These are phyloP conservation scores for Oasisia sp. DNA, from an alignment of 2,888 invertebrate genomes.

Conservation along the genomic window DNA sequence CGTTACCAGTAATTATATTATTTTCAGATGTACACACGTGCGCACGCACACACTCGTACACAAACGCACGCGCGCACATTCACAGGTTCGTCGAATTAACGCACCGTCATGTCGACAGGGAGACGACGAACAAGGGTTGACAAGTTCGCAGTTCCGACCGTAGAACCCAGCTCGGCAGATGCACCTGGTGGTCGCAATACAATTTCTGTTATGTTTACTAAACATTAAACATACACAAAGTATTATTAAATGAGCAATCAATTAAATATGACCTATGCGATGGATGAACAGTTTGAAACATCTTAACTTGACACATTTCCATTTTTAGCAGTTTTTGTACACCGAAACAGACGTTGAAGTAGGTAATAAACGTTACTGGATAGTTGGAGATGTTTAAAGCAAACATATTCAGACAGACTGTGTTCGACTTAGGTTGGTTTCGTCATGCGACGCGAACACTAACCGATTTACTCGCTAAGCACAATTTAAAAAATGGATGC, in stretches of 20 bases:
- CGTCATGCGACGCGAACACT: too few relatives aligned
- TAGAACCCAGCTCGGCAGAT: constrained; percentile 30
- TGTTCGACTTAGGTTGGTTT: too few relatives aligned
- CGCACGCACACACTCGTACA: background rate
- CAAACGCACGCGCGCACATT: background rate
- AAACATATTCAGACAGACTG: too few relatives aligned
- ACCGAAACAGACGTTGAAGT: background rate
- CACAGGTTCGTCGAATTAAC: background rate
- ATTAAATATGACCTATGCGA: background rate
- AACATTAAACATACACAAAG: background rate
- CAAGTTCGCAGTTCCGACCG: constrained; percentile 27
- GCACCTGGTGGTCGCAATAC: constrained; percentile 27
- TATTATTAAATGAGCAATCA: background rate
- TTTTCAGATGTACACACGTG: too few relatives aligned
- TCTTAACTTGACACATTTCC: background rate
- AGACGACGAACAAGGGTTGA: constrained; percentile 24
- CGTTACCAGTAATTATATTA: too few relatives aligned
- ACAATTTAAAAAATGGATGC: too few relatives aligned
- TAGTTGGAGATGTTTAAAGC: too few relatives aligned
- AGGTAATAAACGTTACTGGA: too few relatives aligned
- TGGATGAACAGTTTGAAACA: background rate
- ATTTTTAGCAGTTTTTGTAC: background rate
- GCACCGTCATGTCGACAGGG: constrained; percentile 40
- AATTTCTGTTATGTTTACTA: background rate
- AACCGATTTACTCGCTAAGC: too few relatives aligned